phyloP scores from a whole-genome alignment of 2,113 vertebrate genomes.

The Elgaria multicarinata region DNA sequence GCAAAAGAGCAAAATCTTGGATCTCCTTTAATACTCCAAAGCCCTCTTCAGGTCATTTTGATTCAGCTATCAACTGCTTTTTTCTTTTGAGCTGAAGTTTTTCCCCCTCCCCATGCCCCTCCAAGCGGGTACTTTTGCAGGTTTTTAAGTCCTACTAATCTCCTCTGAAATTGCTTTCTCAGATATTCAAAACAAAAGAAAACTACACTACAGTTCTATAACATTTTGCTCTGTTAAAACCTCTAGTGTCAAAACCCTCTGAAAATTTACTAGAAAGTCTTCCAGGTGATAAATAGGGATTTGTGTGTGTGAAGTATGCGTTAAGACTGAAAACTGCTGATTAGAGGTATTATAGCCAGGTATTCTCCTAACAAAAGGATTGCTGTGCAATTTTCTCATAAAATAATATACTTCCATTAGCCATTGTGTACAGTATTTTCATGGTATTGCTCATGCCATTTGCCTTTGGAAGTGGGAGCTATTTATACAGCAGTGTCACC shows the following conservation, averaged over 20 bases:
- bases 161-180: not conserved
- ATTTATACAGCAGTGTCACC: slow-evolving; percentile 15
- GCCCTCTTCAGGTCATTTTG: slow-evolving; percentile 37
- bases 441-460: not conserved
- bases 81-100: not conserved
- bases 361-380: not conserved
- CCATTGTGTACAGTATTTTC: slow-evolving; percentile 3
- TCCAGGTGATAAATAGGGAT: accelerated
- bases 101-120: not conserved
- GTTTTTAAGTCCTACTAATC: not conserved
- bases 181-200: not conserved
- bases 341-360: not conserved
- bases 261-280: slow-evolving; percentile 8
- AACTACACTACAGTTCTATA: accelerated
- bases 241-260: not conserved
- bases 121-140: not conserved
- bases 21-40: not conserved
- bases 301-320: not conserved
- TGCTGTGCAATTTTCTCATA: not conserved
- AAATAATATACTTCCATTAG: not conserved
- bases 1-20: slow-evolving; percentile 36
- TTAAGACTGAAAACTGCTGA: not conserved
- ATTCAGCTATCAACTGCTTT: not conserved
- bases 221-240: not conserved
- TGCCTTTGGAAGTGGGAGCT: slow-evolving; percentile 35